phyloP scores from a whole-genome alignment of 1,140 invertebrate genomes.

The Ceratosolen solmsi region DNA sequence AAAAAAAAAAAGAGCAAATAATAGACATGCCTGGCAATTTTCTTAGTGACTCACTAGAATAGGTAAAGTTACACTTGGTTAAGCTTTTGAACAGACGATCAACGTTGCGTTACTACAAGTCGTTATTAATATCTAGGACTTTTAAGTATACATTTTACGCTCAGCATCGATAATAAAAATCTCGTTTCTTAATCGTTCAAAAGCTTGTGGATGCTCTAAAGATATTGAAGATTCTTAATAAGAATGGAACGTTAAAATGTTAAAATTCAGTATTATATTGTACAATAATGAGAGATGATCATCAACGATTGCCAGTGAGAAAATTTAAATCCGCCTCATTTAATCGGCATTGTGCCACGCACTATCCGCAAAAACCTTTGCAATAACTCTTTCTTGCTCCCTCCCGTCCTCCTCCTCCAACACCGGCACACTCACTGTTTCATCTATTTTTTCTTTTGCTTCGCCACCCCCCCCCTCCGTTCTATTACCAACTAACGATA shows the following conservation, averaged over 20 bases:
- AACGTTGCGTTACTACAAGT: background rate
- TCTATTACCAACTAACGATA: background rate
- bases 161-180: background rate
- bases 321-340: background rate
- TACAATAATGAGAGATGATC: background rate
- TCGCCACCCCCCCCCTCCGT: background rate
- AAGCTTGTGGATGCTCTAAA: background rate
- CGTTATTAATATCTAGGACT: background rate
- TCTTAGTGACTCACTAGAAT: background rate
- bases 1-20: background rate
- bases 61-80: background rate
- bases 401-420: background rate
- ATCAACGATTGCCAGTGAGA: background rate
- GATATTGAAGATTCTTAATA: background rate
- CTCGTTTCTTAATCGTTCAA: background rate
- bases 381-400: background rate
- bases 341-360: slow-evolving; percentile 23
- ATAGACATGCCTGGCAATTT: background rate
- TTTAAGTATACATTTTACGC: background rate
- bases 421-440: too few species aligned
- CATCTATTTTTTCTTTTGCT: background rate
- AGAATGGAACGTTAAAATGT: background rate
- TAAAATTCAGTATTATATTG: background rate
- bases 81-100: background rate
- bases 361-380: slow-evolving; percentile 19